Conservation (phyloP, 2,888 invertebrate genomes). For the Carpatolechia fugitivella region DNA sequence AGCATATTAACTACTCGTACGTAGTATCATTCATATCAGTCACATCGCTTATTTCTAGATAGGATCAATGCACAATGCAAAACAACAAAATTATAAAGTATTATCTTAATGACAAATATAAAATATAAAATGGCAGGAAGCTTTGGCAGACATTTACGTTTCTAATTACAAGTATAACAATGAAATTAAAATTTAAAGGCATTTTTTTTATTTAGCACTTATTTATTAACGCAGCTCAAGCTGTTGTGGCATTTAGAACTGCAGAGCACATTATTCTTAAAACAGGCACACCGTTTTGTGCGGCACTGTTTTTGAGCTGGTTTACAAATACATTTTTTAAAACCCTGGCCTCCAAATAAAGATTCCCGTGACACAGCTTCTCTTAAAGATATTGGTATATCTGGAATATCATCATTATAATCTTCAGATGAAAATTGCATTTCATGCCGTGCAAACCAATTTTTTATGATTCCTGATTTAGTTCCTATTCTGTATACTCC, state of each 20-base stretch:
- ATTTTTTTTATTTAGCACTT: too few species aligned
- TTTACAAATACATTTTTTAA: slow-evolving; percentile 8
- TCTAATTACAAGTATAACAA: too few species aligned
- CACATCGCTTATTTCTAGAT: too few species aligned
- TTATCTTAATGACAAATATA: too few species aligned
- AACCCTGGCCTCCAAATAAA: slow-evolving; percentile 9
- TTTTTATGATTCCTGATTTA: slow-evolving; percentile 11
- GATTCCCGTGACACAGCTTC: slow-evolving; percentile 7
- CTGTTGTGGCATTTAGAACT: slow-evolving; percentile 12
- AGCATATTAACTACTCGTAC: too few species aligned
- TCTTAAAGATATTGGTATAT: slow-evolving; percentile 10
- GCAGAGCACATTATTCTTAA: slow-evolving; percentile 8
- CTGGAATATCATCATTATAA: slow-evolving; percentile 5
- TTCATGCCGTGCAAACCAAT: slow-evolving; percentile 14
- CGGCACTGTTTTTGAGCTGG: slow-evolving; percentile 10
- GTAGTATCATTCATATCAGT: too few species aligned
- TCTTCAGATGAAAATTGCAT: neutral
- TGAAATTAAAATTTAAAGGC: too few species aligned
- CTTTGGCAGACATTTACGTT: too few species aligned
- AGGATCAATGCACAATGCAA: too few species aligned
- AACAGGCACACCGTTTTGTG: slow-evolving; percentile 12
- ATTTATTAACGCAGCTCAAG: slow-evolving; percentile 11
- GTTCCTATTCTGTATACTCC: slow-evolving; percentile 16
- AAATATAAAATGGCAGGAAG: too few species aligned
- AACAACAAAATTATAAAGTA: too few species aligned